Evolutionary conservation across 2,797 vertebrate species (phyloP), one percentile per base, ranked within the genome.

Genomic region (Muscicapa striata): DNA sequence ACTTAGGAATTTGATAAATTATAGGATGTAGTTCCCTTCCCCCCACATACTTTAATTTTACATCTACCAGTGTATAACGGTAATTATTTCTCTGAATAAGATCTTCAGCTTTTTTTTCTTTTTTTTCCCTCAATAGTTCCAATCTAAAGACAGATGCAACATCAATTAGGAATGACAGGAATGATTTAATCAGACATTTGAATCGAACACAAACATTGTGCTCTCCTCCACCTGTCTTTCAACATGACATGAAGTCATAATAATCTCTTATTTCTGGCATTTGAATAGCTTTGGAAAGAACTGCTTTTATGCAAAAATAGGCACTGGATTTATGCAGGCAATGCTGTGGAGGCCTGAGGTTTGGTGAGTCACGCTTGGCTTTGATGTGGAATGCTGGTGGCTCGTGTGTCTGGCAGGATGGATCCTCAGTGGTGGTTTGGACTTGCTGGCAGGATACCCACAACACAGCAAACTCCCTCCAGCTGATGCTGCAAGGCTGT

Each of bases 71-170:
- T 34, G 45, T 88, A 89, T 70, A 92, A 73, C 94, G 89, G 92
- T 83, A 97, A 97, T 97, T 96, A 97, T 96, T 95, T 92, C 95
- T 77, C 94, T 94, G 94, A 97, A 95, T 91, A 93, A 94, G 59
- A 75, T 89, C 70, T 93, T 93, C 90, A 73, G 89, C 73, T 48
- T 74, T 88, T 95, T 73, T 78, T 75, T 69, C 75, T 75, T 78
- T 76, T 36, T 8, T 15, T 15, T 11, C 12, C 40, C 9, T 20
- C 58, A 93, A 73, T 61, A 95, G 93, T 95, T 79, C 73, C 83
- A 87, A 89, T 93, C 90, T 77, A 88, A 95, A 96, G 95, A 90
- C 93, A 95, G 95, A 95, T 95, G 92, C 90, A 93, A 92, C 80
- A 91, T 95, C 96, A 97, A 97, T 97, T 95, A 96, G 83, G 81